phyloP scores from a whole-genome alignment of 2,113 vertebrate species.

The Grantiella picta region DNA sequence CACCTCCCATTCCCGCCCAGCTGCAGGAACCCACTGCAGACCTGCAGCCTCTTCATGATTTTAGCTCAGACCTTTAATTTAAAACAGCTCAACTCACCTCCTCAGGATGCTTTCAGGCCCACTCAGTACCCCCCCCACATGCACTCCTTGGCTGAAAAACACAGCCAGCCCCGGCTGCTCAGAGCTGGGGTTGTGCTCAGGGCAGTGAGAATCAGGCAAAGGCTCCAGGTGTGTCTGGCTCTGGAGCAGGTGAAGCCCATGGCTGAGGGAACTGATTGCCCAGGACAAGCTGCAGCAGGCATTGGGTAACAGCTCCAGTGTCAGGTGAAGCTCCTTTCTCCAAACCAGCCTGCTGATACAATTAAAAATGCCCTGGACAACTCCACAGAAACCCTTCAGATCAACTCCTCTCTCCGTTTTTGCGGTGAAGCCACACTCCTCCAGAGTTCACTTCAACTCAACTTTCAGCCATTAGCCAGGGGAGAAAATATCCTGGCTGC shows the following conservation, averaged over 20 bases:
- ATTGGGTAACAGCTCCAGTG: rapidly evolving
- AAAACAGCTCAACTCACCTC: not conserved
- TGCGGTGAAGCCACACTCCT: not conserved
- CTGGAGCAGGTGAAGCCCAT: not conserved
- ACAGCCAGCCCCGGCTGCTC: rapidly evolving
- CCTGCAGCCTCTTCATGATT: not conserved
- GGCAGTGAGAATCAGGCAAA: rapidly evolving
- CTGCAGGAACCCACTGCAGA: not conserved
- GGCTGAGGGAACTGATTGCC: not conserved
- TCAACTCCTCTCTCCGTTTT: not conserved
- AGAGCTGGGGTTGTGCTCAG: rapidly evolving
- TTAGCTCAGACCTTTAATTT: not conserved
- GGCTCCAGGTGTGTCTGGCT: rapidly evolving
- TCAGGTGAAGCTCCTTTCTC: not conserved
- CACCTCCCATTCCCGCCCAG: not conserved
- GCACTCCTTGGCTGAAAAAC: not conserved
- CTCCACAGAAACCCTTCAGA: not conserved
- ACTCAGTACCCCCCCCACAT: rapidly evolving
- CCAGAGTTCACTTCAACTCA: not conserved
- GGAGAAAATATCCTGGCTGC: not conserved
- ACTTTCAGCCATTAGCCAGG: not conserved
- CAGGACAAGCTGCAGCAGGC: not conserved
- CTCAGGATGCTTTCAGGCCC: not conserved
- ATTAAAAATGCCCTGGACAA: not conserved
- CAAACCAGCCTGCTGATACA: not conserved